Evolutionary conservation across 2,797 vertebrate genomes (phyloP), one percentile per base, ranked within the genome.

Genomic region (Arrhamphus sclerolepis): DNA sequence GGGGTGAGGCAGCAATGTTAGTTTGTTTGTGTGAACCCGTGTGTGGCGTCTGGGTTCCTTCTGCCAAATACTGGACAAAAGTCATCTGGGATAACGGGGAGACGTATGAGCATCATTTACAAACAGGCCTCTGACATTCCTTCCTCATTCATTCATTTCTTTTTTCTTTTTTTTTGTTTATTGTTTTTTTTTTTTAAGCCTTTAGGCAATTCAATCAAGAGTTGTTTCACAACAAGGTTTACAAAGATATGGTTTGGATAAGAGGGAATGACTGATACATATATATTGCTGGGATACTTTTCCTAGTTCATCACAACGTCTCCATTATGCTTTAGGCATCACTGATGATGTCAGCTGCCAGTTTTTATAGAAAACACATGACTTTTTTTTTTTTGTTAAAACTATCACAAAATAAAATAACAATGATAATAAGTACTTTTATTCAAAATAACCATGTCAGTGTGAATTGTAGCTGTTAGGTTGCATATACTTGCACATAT

Each of bases 1-100:
- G 57, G 77, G 66, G 60, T 68, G 75, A 84, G 64, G 66, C 75
- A 77, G 82, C 72, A 75, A 19, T 66, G 51, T 55, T 43, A 67
- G 54, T 55, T 48, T 66, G 44, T 75, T 50, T 72, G 56, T 20
- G 51, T 26, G 22, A 40, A 39, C 38, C 56, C 48, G 44, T 44
- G 70, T 38, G 61, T 56, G 59, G 41, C 46, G 56, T 50, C 42
- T 75, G 54, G 57, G 34, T n/a, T 3, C 48, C 49, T 46, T 55
- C 31, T 70, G 62, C 26, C 6, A 28, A 28, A 16, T 54, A 52
- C 41, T 56, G 31, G 41, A 38, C 46, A 52, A 58, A 72, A 51
- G 46, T 20, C 28, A 55, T 29, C 7, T 22, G 22, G 28, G 31
- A 40, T 52, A 40, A 52, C 31, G 57, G 11, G 24, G 41, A 71